Base-by-base conservation (phyloP, 2,888 invertebrate species). In the Dynastes tityus region DNA sequence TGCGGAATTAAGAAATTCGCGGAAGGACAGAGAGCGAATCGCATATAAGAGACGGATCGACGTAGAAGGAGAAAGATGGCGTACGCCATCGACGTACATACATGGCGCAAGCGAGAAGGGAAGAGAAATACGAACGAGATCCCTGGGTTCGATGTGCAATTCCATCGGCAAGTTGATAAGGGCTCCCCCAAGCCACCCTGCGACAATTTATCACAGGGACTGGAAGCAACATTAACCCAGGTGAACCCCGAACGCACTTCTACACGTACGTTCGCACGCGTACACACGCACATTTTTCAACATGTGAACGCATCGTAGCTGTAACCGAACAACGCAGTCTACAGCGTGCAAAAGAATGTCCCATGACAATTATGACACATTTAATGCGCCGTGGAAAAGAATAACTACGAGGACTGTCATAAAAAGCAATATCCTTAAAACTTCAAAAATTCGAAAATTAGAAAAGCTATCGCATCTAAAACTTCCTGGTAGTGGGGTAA, bases 121-220 rank as follows among this genome's bases (percentile, higher is more conserved):
- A 71, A 76, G 71, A 68, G 76, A 76, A 74, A 74, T 74, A 61
- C 70, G 80, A 67, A 76, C 55, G 63, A 78, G 77, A 80, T 73
- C 73, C 71, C 78, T 70, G 73, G 65, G 79, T 70, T 76, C 75
- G 81, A 82, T 83, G 82, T 82, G 84, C 86, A 85, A 86, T 87
- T 86, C 84, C 85, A 82, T 82, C 85, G 83, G 85, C 84, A 84
- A 85, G 85, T 87, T 87, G 88, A 88, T 88, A 88, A 88, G 87
- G 86, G 86, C 86, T 85, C 85, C 86, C 79, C 86, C 85, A 84
- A 82, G 84, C 82, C 63, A 77, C 76, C 76, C 80, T 82, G 84
- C 83, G 86, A 87, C 89, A 86, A 89, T 89, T 89, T 88, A 89
- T 89, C 89, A 88, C 87, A 86, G 85, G 84, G 84, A 83, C 82